Percentiles rank a stretch among this genome's conserved stretches.
Evolutionary conservation across 2,113 vertebrate genomes (phyloP).

Genomic region (Leiothrix lutea): DNA sequence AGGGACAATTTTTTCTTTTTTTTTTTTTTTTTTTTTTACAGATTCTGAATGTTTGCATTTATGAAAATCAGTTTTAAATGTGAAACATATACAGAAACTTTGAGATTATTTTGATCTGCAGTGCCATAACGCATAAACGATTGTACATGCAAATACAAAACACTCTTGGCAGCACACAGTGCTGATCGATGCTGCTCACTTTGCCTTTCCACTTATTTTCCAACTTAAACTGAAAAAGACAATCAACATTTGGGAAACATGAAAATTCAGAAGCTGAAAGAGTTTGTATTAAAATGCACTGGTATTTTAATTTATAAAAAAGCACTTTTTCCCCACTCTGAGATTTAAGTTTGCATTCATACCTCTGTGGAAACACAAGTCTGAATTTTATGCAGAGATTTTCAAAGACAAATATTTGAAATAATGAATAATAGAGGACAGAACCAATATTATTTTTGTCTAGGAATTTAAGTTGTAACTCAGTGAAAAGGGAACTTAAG

Average conservation of each 20-base stretch:
- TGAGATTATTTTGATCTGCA: conserved; percentile 51
- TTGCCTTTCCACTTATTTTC: conserved; percentile 36
- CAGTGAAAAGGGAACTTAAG: not conserved
- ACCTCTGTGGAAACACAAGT: conserved; percentile 42
- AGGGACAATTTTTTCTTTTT: not conserved
- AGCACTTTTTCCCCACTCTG: not conserved
- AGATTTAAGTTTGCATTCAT: conserved; percentile 21
- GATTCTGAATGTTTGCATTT: conserved; percentile 28
- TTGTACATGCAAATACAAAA: conserved; percentile 48
- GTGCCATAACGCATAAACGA: conserved; percentile 16
- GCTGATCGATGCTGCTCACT: not conserved
- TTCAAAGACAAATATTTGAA: conserved; percentile 58
- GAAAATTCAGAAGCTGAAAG: conserved; percentile 41
- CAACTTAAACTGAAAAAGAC: conserved; percentile 49
- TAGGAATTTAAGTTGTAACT: conserved; percentile 31
- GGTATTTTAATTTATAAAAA: conserved; percentile 40
- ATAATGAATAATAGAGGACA: conserved; percentile 3
- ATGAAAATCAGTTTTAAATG: conserved; percentile 61
- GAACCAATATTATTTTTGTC: conserved; percentile 44
- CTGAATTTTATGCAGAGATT: conserved; percentile 48
- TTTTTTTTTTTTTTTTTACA: not conserved
- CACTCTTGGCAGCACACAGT: conserved; percentile 17
- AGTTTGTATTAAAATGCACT: conserved; percentile 42
- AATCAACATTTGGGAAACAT: conserved; percentile 33
- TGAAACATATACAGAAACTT: conserved; percentile 54